These are phyloP conservation scores for Sarcoramphus papa DNA, from an alignment of 2,797 vertebrate genomes.

Conservation along the genomic window DNA sequence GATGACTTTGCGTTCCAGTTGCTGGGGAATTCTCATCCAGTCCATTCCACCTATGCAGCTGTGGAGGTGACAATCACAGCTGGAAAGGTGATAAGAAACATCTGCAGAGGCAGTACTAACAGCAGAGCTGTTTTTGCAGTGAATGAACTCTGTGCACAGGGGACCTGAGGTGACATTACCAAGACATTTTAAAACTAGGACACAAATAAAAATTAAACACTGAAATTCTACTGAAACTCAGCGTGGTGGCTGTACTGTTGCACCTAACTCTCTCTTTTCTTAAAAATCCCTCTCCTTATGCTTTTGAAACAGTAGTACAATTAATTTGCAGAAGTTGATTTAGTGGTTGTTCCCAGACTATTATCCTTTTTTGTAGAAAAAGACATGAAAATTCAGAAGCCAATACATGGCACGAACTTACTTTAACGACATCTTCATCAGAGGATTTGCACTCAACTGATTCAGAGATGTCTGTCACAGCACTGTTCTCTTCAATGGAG, in stretches of 20 bases:
- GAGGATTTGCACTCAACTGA: conserved; percentile 84
- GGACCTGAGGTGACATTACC: neutral
- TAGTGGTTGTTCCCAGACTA: neutral
- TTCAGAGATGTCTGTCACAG: conserved; percentile 87
- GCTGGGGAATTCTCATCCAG: neutral
- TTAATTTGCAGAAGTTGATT: neutral
- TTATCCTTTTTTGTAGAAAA: neutral
- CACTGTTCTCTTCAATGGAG: conserved; percentile 81
- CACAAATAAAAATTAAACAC: neutral
- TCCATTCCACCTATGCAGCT: neutral
- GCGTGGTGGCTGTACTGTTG: neutral
- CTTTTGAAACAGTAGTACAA: neutral
- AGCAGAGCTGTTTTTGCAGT: neutral
- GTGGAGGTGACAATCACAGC: neutral
- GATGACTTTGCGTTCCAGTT: neutral
- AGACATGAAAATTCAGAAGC: neutral
- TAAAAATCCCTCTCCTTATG: neutral
- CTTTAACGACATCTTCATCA: conserved; percentile 90
- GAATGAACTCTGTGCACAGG: neutral
- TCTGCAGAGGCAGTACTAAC: neutral
- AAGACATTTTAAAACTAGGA: neutral
- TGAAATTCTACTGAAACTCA: neutral
- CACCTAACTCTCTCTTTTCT: neutral
- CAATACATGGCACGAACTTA: conserved; percentile 51
- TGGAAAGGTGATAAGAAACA: conserved; percentile 2